Evolutionary conservation across 2,888 invertebrate genomes (phyloP).

Genomic region (Drosophila ustulata): DNA sequence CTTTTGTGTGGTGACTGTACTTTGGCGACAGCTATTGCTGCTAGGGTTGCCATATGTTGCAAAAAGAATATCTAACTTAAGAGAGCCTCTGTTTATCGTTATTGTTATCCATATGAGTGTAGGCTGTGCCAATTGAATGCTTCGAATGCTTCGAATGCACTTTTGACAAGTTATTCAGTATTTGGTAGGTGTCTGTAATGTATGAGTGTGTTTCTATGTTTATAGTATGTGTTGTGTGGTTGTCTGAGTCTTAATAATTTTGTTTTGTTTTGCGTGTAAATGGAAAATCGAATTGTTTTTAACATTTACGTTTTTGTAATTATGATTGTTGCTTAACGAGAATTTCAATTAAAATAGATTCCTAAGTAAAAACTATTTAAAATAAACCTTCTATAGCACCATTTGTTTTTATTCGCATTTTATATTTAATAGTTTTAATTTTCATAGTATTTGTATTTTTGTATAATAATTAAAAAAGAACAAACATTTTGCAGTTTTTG

Average conservation of each 20-base stretch:
- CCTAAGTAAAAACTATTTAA: slow-evolving; percentile 74
- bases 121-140: slow-evolving; percentile 63
- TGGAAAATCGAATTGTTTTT: slow-evolving; percentile 73
- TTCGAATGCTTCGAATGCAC: slow-evolving; percentile 47
- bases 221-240: slow-evolving; percentile 17
- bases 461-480: slow-evolving; percentile 52
- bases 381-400: slow-evolving; percentile 82
- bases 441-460: slow-evolving; percentile 30
- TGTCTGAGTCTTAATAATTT: slow-evolving; percentile 59
- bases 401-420: slow-evolving; percentile 79
- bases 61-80: slow-evolving; percentile 71
- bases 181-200: slow-evolving; percentile 52
- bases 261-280: slow-evolving; percentile 64
- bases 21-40: slow-evolving; percentile 58
- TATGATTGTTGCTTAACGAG: slow-evolving; percentile 28
- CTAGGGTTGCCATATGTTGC: slow-evolving; percentile 61
- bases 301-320: slow-evolving; percentile 35
- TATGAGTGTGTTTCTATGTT: slow-evolving; percentile 26
- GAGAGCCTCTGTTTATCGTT: slow-evolving; percentile 75
- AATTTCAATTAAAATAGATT: slow-evolving; percentile 48
- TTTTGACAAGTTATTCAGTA: slow-evolving; percentile 75
- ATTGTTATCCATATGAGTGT: slow-evolving; percentile 58
- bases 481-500: slow-evolving; percentile 46
- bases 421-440: slow-evolving; percentile 64
- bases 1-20: slow-evolving; percentile 49